Conservation (phyloP, 2,113 vertebrate genomes). For the Tricholaema leucomelas region DNA sequence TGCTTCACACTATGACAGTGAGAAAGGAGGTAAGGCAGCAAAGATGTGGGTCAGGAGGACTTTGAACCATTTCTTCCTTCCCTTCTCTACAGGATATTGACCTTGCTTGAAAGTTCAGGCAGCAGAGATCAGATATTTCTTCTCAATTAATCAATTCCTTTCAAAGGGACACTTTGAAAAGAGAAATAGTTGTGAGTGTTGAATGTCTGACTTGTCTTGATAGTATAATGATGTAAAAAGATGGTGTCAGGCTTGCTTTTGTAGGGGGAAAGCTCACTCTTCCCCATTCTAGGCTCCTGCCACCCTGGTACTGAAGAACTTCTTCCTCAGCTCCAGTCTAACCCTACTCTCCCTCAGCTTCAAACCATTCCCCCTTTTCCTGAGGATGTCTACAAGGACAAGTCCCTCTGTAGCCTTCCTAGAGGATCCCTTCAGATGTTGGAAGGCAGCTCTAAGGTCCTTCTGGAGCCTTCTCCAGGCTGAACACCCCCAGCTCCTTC, state of each 20-base stretch:
- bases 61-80: not conserved
- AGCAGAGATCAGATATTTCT: not conserved
- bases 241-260: not conserved
- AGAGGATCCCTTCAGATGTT: too few species aligned
- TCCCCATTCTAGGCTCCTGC: not conserved
- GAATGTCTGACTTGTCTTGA: not conserved
- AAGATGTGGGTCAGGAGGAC: not conserved
- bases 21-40: conserved; percentile 89
- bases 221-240: not conserved
- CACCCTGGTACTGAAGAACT: too few species aligned
- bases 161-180: not conserved
- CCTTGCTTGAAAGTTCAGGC: not conserved
- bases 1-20: conserved; percentile 96
- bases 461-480: too few species aligned
- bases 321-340: too few species aligned
- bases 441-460: too few species aligned
- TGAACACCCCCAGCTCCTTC: too few species aligned
- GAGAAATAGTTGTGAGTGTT: fast-evolving
- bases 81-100: fast-evolving
- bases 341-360: too few species aligned
- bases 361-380: too few species aligned
- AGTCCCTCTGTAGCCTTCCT: too few species aligned
- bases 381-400: too few species aligned
- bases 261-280: not conserved
- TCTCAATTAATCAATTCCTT: not conserved